Evolutionary conservation across 2,888 invertebrate genomes (phyloP).

Genomic region (Drosophila falleni): DNA sequence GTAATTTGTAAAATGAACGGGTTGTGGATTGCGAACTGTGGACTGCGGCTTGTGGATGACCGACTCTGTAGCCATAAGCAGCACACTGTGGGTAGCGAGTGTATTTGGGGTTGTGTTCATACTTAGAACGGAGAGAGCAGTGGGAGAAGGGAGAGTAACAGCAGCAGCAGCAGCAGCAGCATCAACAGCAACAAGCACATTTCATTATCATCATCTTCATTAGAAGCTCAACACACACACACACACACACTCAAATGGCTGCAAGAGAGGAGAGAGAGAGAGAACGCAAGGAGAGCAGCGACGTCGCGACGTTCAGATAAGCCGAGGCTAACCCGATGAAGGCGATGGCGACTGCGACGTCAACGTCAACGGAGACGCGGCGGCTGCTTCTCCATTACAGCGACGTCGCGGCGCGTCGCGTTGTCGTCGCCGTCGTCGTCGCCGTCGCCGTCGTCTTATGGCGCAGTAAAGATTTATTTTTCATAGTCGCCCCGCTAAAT

Average conservation of each 20-base stretch:
- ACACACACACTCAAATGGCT: background rate
- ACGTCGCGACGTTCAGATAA: conserved; percentile 46
- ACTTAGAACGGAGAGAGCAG: background rate
- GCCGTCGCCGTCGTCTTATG: conserved; percentile 63
- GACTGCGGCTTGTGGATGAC: conserved; percentile 40
- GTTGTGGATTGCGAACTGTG: conserved; percentile 46
- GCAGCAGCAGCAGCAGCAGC: conserved; percentile 7
- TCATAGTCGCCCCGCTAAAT: conserved; percentile 56
- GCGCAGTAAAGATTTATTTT: conserved; percentile 82
- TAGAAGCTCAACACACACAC: conserved; percentile 56
- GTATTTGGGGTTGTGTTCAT: conserved; percentile 16
- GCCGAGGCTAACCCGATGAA: conserved; percentile 41
- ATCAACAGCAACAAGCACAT: conserved; percentile 57
- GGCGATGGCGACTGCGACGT: conserved; percentile 1
- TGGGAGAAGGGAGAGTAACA: conserved; percentile 27
- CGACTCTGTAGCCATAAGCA: conserved; percentile 26
- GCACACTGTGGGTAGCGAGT: conserved; percentile 25
- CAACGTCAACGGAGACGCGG: conserved; percentile 11
- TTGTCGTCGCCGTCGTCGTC: conserved; percentile 8
- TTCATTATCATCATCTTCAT: conserved; percentile 79
- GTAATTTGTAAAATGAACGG: conserved; percentile 62
- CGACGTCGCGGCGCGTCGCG: conserved; percentile 29
- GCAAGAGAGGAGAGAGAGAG: conserved; percentile 12
- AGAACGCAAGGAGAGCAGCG: conserved; percentile 4
- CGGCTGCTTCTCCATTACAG: conserved; percentile 12